phyloP scores from a whole-genome alignment of 2,888 invertebrate genomes.

The Phyllotreta striolata region DNA sequence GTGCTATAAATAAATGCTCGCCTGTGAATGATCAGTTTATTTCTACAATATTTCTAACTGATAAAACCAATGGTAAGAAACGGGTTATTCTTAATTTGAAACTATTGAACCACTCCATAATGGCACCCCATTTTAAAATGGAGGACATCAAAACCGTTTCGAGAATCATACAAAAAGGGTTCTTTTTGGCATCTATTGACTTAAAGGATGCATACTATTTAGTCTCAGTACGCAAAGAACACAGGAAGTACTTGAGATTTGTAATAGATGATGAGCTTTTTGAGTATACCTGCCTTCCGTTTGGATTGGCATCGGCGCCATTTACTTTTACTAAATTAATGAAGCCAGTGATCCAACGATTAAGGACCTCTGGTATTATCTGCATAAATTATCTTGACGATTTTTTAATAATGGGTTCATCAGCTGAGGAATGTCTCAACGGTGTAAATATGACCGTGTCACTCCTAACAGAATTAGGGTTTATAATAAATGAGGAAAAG shows the following conservation, averaged over 20 bases:
- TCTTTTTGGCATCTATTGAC: constrained; percentile 35
- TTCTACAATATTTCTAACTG: constrained; percentile 42
- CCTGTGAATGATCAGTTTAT: constrained; percentile 36
- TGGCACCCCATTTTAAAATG: constrained; percentile 46
- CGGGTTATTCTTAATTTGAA: constrained; percentile 47
- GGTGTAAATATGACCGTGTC: background rate
- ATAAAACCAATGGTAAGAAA: constrained; percentile 34
- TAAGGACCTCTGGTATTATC: constrained; percentile 34
- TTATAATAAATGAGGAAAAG: constrained; percentile 32
- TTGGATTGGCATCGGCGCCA: constrained; percentile 43
- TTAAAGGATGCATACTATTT: constrained; percentile 44
- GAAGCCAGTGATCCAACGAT: constrained; percentile 36
- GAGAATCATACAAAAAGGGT: constrained; percentile 35
- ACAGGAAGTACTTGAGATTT: constrained; percentile 45
- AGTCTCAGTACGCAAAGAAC: constrained; percentile 39
- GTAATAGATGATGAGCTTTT: constrained; percentile 38
- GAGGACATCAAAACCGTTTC: constrained; percentile 43
- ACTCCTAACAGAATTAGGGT: constrained; percentile 23
- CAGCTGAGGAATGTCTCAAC: constrained; percentile 5
- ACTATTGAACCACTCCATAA: constrained; percentile 39
- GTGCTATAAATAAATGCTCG: no score
- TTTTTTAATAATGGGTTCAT: constrained; percentile 35
- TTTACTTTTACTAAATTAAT: constrained; percentile 47
- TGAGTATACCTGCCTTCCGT: constrained; percentile 46
- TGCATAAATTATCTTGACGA: constrained; percentile 43